These are phyloP conservation scores for Sebastes paucispinis DNA, from an alignment of 2,797 vertebrate genomes.

Conservation along the genomic window DNA sequence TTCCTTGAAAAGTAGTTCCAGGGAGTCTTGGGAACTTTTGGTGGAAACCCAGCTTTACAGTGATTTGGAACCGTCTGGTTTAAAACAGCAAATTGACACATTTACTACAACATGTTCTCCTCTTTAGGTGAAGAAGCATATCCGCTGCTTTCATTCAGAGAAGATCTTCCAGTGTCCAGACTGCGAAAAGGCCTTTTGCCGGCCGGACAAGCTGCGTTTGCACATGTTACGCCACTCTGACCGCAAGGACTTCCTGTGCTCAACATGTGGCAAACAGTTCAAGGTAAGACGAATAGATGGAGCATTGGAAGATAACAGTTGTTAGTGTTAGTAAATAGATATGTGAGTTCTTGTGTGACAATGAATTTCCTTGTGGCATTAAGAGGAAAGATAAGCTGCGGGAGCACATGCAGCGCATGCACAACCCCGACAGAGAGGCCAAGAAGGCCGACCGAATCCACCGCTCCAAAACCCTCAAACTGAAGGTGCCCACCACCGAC, in stretches of 20 bases:
- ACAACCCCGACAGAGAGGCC: constrained; percentile 96
- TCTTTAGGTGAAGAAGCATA: constrained; percentile 94
- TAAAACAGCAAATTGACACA: background rate
- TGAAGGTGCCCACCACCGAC: constrained; percentile 92
- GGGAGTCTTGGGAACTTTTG: no score
- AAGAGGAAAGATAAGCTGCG: constrained; percentile 97
- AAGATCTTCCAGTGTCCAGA: constrained; percentile 96
- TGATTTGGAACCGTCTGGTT: background rate
- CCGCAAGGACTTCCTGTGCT: constrained; percentile 98
- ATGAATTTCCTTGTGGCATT: background rate
- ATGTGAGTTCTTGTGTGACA: background rate
- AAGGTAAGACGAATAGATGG: constrained; percentile 83
- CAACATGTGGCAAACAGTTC: constrained; percentile 98
- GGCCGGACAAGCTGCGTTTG: constrained; percentile 95
- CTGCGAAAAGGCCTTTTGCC: constrained; percentile 97
- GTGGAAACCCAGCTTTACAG: no score
- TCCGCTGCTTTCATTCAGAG: constrained; percentile 97
- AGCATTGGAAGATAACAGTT: background rate
- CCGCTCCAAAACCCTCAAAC: constrained; percentile 93
- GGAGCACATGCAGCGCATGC: constrained; percentile 99
- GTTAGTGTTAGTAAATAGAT: rapidly evolving
- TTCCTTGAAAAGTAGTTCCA: no score
- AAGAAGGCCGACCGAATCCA: constrained; percentile 95
- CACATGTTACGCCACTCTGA: constrained; percentile 98
- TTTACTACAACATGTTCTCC: background rate